Evolutionary conservation across 35 echinoderm and acorn worm genomes (phyloP).

Genomic region (Diadema setosum): DNA sequence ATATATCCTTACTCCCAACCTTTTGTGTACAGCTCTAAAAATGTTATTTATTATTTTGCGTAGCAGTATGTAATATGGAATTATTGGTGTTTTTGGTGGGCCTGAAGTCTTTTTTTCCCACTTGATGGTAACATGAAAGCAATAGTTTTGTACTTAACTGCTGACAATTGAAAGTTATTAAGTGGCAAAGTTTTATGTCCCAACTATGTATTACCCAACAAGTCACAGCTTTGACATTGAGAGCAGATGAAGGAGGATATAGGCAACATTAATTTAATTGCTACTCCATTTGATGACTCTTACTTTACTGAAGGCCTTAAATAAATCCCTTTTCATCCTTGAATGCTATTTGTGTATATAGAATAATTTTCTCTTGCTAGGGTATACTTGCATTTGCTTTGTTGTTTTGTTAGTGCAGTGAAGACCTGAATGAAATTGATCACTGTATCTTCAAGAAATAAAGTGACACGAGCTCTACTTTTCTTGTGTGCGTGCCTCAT

Average conservation of each 20-base stretch:
- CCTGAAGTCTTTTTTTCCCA: too few relatives aligned
- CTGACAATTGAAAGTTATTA: too few relatives aligned
- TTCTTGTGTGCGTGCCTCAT: background rate
- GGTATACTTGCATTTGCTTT: background rate
- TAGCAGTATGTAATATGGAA: too few relatives aligned
- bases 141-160: too few relatives aligned
- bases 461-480: background rate
- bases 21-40: background rate
- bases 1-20: background rate
- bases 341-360: background rate
- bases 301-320: background rate
- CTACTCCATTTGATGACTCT: too few relatives aligned
- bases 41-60: background rate
- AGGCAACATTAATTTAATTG: too few relatives aligned
- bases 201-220: too few relatives aligned
- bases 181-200: too few relatives aligned
- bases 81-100: too few relatives aligned
- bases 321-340: background rate
- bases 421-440: background rate
- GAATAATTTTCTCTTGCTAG: background rate
- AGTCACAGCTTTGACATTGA: too few relatives aligned
- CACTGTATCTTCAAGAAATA: background rate
- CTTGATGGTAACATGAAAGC: too few relatives aligned
- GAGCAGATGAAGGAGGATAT: background rate
- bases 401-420: background rate